A percentile compares a stretch with the other conserved stretches of the same genome.
Conservation (phyloP, 2,113 vertebrate species). For the Macroglossus sobrinus region DNA sequence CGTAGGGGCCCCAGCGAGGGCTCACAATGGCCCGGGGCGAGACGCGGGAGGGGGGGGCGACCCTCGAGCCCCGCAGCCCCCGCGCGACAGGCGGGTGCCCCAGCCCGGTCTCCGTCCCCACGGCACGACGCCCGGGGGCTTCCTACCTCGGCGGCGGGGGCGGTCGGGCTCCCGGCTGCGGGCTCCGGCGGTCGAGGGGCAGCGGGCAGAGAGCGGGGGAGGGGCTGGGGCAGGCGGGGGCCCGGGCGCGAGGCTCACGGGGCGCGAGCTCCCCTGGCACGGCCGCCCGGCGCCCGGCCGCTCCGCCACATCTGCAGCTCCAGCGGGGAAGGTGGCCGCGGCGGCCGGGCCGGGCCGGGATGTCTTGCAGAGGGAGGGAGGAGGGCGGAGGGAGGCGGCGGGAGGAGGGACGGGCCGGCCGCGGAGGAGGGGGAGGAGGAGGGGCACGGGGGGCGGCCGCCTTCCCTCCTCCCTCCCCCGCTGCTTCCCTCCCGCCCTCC, state of each 20-base stretch:
- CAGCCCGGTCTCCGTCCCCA: neutral
- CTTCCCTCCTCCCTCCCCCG: neutral
- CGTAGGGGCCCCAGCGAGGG: constrained; percentile 68
- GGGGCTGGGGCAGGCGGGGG: constrained; percentile 62
- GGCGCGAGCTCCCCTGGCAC: constrained; percentile 64
- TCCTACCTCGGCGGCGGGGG: constrained; percentile 65
- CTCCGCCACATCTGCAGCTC: constrained; percentile 80
- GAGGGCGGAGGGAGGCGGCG: constrained; percentile 46
- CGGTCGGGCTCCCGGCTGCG: constrained; percentile 37
- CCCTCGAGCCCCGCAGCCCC: constrained; percentile 12
- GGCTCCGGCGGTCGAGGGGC: constrained; percentile 61
- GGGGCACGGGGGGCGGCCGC: constrained; percentile 65
- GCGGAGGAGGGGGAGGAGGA: constrained; percentile 65
- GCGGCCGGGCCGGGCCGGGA: constrained; percentile 66
- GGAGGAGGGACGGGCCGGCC: constrained; percentile 57
- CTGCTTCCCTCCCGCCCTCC: constrained; percentile 56
- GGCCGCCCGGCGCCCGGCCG: constrained; percentile 72
- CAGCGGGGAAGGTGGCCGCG: constrained; percentile 68
- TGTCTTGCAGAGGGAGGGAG: constrained; percentile 63
- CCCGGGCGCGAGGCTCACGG: constrained; percentile 59
- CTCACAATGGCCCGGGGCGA: constrained; percentile 73
- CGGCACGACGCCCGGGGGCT: constrained; percentile 1
- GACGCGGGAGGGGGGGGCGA: constrained; percentile 46
- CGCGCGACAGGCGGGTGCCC: neutral
- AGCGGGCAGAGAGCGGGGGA: neutral